phyloP scores from a whole-genome alignment of 2,797 vertebrate species.

The Enteromius paludinosus region DNA sequence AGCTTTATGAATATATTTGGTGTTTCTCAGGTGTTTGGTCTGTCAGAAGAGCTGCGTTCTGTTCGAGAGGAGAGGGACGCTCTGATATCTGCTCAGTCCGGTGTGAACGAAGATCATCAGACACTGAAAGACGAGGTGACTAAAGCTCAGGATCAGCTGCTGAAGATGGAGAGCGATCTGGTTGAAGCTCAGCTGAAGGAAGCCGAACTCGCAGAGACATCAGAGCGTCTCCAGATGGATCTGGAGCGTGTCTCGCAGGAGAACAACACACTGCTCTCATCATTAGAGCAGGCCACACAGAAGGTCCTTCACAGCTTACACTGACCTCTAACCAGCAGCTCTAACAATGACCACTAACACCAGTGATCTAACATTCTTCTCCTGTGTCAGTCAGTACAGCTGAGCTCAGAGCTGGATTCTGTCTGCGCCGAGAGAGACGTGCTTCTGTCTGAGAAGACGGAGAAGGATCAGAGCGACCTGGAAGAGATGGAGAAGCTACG shows the following conservation, averaged over 20 bases:
- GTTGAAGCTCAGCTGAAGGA: constrained; percentile 51
- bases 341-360: neutral
- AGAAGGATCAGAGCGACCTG: constrained; percentile 21
- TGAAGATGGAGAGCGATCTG: constrained; percentile 52
- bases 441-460: constrained; percentile 47
- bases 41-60: constrained; percentile 64
- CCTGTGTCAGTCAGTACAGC: neutral
- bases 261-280: neutral
- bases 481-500: constrained; percentile 65
- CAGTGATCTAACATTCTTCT: neutral
- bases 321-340: neutral
- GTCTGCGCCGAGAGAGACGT: constrained; percentile 57
- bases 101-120: constrained; percentile 66
- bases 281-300: constrained; percentile 43
- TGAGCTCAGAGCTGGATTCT: constrained; percentile 57
- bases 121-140: constrained; percentile 68
- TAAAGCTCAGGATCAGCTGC: constrained; percentile 61
- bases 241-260: constrained; percentile 37
- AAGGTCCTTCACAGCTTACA: constrained; percentile 19
- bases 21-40: constrained; percentile 60
- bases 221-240: constrained; percentile 55
- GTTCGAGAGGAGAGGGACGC: constrained; percentile 54
- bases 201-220: constrained; percentile 49
- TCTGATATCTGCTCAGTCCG: constrained; percentile 64
- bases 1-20: neutral